Base-by-base conservation (phyloP, 2,797 vertebrate genomes). In the Melanotaenia trifasciata region DNA sequence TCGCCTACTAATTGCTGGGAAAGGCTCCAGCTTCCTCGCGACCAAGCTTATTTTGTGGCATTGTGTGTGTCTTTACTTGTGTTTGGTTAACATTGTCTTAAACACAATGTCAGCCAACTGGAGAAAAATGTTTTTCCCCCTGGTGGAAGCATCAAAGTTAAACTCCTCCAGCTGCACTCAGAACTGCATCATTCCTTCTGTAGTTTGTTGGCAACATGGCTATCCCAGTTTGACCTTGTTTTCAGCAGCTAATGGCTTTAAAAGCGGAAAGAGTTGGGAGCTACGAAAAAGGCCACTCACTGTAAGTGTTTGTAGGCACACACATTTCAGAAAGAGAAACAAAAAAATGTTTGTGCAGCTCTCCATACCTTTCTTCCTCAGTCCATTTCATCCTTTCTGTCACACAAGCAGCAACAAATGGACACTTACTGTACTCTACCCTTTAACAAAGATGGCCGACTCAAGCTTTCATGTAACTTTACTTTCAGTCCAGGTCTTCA, bases 171-270 rank as follows among this genome's bases (percentile, higher is more conserved):
- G 58, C 58, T 67, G 64, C 40, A 58, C 64, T 76, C 58, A 53
- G 66, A 71, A 65, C 60, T 65, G 40, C 36, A 53, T 30, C 43
- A 50, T 66, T 77, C 36, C 59, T 82, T 79, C 67, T 56, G 45
- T 43, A 0, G 53, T 36, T 54, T 54, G 24, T 61, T 65, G 33
- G 70, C 56, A 69, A 50, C 62, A 77, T 40, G 60, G 68, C 58
- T 47, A 1, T 74, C 35, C 33, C 40, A 28, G 62, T 58, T 35
- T 85, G 81, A 89, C 89, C 83, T 86, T 62, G 73, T 75, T 70
- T 72, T 69, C 9, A 36, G 28, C 20, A 50, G 45, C 73, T 81
- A 87, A 88, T 86, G 83, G 83, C 80, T 84, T 79, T 83, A 61
- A 85, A 87, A 84, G 85, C 69, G 10, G 2, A 62, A 57, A 68